Percentiles rank a stretch among this genome's conserved stretches.
Conservation (phyloP, 2,888 invertebrate species). For the Horisme vitalbata region DNA sequence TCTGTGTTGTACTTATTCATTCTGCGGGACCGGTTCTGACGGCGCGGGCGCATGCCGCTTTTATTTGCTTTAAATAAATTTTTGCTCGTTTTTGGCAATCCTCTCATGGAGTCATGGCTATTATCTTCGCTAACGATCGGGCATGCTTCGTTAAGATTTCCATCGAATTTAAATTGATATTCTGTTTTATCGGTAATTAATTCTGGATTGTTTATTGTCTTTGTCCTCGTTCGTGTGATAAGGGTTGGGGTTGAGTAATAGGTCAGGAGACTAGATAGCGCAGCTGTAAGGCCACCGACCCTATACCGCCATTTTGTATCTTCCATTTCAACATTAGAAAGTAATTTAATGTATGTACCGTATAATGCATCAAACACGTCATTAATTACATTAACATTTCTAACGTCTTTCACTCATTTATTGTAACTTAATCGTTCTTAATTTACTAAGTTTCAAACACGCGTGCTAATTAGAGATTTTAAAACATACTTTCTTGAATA, state of each 20-base stretch:
- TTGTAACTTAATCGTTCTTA: too few relatives aligned
- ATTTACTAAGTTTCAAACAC: too few relatives aligned
- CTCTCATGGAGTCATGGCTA: conserved; percentile 46
- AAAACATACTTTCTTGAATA: not conserved
- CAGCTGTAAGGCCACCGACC: conserved; percentile 69
- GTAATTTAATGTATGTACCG: conserved; percentile 1
- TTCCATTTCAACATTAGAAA: conserved; percentile 11
- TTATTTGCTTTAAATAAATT: conserved; percentile 79
- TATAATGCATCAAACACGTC: not conserved
- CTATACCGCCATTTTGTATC: conserved; percentile 30
- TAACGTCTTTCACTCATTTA: not conserved
- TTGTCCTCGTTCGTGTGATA: conserved; percentile 75
- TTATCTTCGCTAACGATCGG: conserved; percentile 78
- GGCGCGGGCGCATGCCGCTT: conserved; percentile 65
- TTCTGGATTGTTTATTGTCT: conserved; percentile 64
- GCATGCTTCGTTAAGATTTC: conserved; percentile 72
- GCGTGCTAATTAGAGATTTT: too few relatives aligned
- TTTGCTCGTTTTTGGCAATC: conserved; percentile 79
- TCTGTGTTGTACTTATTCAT: conserved; percentile 23
- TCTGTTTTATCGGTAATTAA: conserved; percentile 61
- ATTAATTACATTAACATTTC: conserved; percentile 2
- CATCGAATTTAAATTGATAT: conserved; percentile 70
- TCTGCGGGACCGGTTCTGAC: conserved; percentile 60
- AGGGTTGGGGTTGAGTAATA: conserved; percentile 66
- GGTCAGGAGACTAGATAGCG: conserved; percentile 72